Evolutionary conservation across 2,888 invertebrate genomes (phyloP).

Genomic region (Calameuta idolon): DNA sequence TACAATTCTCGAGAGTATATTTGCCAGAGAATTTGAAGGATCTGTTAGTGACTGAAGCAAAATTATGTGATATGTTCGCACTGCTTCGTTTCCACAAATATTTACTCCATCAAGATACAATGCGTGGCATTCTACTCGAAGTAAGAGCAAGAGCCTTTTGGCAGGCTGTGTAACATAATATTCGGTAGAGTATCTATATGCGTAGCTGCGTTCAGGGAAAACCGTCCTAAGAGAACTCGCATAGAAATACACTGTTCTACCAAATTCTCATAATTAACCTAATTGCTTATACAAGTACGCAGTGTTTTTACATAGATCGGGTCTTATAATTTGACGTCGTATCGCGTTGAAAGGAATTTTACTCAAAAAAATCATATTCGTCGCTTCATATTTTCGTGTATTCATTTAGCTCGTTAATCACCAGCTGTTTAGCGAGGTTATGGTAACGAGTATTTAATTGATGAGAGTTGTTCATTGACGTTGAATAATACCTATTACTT

Average conservation of each 20-base stretch:
- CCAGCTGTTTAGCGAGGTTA: too few relatives aligned
- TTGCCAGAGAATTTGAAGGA: neutral
- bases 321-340: slow-evolving; percentile 33
- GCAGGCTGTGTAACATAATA: neutral
- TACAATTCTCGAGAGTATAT: neutral
- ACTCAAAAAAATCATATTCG: too few relatives aligned
- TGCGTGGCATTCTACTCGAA: neutral
- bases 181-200: neutral
- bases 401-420: too few relatives aligned
- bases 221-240: neutral
- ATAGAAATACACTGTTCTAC: neutral
- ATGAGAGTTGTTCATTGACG: too few relatives aligned
- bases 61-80: neutral
- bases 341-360: too few relatives aligned
- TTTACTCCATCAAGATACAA: neutral
- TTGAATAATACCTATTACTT: too few relatives aligned
- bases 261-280: slow-evolving; percentile 47
- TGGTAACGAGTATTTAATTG: too few relatives aligned
- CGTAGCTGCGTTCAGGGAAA: neutral
- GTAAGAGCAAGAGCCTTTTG: neutral
- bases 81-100: neutral
- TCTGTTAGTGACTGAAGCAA: neutral
- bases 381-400: too few relatives aligned
- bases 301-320: slow-evolving; percentile 11
- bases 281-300: slow-evolving; percentile 42